These are phyloP conservation scores for Coelopa frigida DNA, from an alignment of 1,140 invertebrate genomes.

Conservation along the genomic window DNA sequence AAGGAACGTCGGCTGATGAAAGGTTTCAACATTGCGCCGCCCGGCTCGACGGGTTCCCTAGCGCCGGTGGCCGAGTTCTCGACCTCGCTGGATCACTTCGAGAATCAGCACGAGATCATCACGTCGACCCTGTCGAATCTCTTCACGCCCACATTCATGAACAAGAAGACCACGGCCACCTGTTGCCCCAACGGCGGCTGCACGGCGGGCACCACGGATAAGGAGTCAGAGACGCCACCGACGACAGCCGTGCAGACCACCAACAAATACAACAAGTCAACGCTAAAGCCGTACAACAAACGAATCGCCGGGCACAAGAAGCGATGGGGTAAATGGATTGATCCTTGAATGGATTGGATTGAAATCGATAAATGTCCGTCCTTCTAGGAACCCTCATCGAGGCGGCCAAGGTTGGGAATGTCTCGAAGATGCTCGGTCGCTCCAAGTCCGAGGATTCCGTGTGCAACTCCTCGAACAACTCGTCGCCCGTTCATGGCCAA, in stretches of 20 bases:
- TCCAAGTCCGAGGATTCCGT: constrained; percentile 76
- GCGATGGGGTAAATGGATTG: constrained; percentile 48
- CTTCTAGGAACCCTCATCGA: constrained; percentile 68
- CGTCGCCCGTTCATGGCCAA: constrained; percentile 34
- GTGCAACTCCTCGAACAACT: constrained; percentile 53
- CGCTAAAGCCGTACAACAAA: constrained; percentile 50
- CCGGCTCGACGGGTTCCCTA: constrained; percentile 53
- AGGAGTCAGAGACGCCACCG: constrained; percentile 29
- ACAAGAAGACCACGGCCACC: constrained; percentile 26
- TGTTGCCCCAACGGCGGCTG: constrained; percentile 13
- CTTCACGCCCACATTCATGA: constrained; percentile 42
- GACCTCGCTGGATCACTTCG: constrained; percentile 58
- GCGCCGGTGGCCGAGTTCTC: constrained; percentile 70
- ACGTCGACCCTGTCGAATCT: constrained; percentile 36
- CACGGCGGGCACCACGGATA: too few relatives aligned
- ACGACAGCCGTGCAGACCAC: constrained; percentile 14
- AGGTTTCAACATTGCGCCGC: constrained; percentile 81
- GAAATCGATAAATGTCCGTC: not conserved
- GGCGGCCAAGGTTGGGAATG: constrained; percentile 70
- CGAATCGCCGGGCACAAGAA: constrained; percentile 60
- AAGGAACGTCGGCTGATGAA: constrained; percentile 89
- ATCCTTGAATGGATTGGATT: not conserved
- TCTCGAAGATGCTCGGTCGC: constrained; percentile 66
- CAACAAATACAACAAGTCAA: constrained; percentile 41
- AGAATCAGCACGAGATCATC: constrained; percentile 39